phyloP scores from a whole-genome alignment of 2,888 invertebrate species.

The Frankliniella fusca region DNA sequence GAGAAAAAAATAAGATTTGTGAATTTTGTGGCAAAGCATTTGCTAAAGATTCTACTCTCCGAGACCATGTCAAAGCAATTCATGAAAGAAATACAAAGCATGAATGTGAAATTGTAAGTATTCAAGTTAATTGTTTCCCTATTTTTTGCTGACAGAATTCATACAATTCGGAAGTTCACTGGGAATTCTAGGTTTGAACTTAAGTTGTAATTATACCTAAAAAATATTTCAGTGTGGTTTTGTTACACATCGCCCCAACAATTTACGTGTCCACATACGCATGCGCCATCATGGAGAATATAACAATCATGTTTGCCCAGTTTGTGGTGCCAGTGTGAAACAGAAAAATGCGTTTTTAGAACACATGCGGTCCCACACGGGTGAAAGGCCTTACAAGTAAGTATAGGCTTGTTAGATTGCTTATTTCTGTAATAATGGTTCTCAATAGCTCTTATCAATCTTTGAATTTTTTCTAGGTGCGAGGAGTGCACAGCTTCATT shows the following conservation, averaged over 20 bases:
- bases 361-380: constrained; percentile 30
- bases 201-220: not conserved
- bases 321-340: constrained; percentile 40
- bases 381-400: constrained; percentile 38
- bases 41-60: constrained; percentile 36
- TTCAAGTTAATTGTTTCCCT: not conserved
- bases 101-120: constrained; percentile 35
- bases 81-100: constrained; percentile 35
- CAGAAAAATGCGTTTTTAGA: constrained; percentile 38
- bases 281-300: constrained; percentile 38
- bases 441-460: not conserved
- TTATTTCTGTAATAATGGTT: not conserved
- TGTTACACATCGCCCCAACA: constrained; percentile 40
- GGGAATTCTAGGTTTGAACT: not conserved
- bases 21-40: constrained; percentile 38
- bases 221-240: constrained; percentile 39
- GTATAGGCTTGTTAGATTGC: not conserved
- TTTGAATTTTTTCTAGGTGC: constrained; percentile 32
- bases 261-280: constrained; percentile 40
- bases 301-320: constrained; percentile 41
- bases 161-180: not conserved
- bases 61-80: constrained; percentile 36
- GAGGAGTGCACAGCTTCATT: constrained; percentile 35
- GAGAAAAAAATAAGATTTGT: constrained; percentile 36
- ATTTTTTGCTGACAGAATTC: not conserved